These are phyloP conservation scores for Chloroclysta siterata DNA, from an alignment of 2,888 invertebrate species.

Conservation along the genomic window DNA sequence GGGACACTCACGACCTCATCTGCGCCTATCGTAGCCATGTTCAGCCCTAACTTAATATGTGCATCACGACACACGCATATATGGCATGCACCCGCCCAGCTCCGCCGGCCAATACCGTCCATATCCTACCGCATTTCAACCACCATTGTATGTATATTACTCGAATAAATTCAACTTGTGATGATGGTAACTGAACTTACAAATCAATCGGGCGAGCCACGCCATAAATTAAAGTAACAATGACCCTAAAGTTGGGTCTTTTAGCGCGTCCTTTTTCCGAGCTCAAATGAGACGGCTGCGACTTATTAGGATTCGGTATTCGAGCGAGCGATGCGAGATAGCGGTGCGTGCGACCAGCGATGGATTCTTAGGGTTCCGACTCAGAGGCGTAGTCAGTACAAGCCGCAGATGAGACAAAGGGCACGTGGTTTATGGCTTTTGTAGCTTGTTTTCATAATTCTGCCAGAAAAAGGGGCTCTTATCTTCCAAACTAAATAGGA, in stretches of 20 bases:
- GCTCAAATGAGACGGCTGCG: conserved; percentile 81
- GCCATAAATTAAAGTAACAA: conserved; percentile 84
- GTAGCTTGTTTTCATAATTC: too few relatives aligned
- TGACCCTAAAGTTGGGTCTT: conserved; percentile 82
- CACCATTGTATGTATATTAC: conserved; percentile 83
- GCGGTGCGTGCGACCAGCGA: conserved; percentile 53
- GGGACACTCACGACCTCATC: conserved; percentile 77
- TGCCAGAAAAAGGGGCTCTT: too few relatives aligned
- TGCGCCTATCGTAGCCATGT: conserved; percentile 78
- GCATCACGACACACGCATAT: conserved; percentile 82
- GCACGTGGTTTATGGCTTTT: too few relatives aligned
- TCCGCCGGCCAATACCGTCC: conserved; percentile 63
- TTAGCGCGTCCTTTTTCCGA: conserved; percentile 79
- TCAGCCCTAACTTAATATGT: conserved; percentile 83
- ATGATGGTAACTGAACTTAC: conserved; percentile 65
- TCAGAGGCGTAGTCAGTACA: neutral
- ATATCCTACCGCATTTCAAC: conserved; percentile 77
- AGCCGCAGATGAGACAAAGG: neutral
- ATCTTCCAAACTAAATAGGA: too few relatives aligned
- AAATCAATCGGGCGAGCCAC: conserved; percentile 82
- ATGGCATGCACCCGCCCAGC: conserved; percentile 75
- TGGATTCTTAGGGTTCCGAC: conserved; percentile 45
- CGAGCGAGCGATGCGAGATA: conserved; percentile 73
- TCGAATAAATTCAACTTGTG: conserved; percentile 80
- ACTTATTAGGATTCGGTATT: conserved; percentile 83